Conservation (phyloP, 2,797 vertebrate genomes). For the Anas acuta region DNA sequence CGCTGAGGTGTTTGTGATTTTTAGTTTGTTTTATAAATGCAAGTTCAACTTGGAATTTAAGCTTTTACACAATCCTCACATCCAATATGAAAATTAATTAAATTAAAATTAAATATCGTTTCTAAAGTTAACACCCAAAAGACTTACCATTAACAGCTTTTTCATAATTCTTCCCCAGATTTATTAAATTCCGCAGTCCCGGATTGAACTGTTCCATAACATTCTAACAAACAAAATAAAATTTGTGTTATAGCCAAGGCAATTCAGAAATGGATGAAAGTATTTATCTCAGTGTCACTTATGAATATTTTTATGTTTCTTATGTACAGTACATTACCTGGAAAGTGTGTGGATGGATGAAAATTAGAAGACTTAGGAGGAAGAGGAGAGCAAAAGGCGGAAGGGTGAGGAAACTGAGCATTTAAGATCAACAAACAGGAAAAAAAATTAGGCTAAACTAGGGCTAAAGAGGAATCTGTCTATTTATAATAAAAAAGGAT, state of each 20-base stretch:
- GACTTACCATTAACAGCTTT: constrained; percentile 93
- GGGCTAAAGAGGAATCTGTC: not conserved
- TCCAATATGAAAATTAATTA: not conserved
- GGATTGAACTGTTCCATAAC: constrained; percentile 99
- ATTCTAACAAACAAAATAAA: constrained; percentile 83
- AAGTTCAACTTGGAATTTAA: not conserved
- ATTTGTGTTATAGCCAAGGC: not conserved
- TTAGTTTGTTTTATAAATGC: not conserved
- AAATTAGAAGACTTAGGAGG: not conserved
- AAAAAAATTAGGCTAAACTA: not conserved
- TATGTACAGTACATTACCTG: not conserved
- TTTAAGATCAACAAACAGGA: not conserved
- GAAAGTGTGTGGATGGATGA: not conserved
- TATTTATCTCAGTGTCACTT: not conserved
- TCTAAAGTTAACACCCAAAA: not conserved
- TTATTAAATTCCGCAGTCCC: constrained; percentile 93
- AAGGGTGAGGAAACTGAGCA: not conserved
- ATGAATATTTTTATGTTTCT: not conserved
- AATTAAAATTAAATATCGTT: not conserved
- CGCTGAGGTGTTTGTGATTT: not conserved
- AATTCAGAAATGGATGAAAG: not conserved
- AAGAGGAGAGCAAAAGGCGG: not conserved
- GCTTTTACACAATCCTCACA: not conserved
- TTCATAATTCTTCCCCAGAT: constrained; percentile 97
- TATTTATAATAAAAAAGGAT: not conserved